Base-by-base conservation (phyloP, 2,888 invertebrate genomes). In the Leucoma salicis region DNA sequence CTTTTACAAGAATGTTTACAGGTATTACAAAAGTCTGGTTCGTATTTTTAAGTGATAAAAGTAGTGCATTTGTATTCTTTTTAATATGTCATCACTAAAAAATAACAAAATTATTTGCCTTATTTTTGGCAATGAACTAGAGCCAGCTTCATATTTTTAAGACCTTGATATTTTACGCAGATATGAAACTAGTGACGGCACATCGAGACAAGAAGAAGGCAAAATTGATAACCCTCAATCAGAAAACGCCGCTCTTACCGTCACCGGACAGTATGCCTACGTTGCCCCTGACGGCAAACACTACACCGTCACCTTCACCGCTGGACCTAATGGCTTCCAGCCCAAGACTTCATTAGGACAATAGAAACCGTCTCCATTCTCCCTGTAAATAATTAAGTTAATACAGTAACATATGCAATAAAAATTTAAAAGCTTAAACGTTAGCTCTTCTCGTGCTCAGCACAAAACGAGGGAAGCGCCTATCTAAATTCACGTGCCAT, bases 181-280 rank as follows among this genome's bases (percentile, higher is more conserved):
- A 16, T 93, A 91, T 45, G 93, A 93, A 65, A 92, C 93, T 14
- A 93, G 93, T 59, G 93, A 94, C 53, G 93, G 93, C 33, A 92
- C 92, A 37, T 91, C 91, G 11, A 87, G 92, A 43, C 91, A 91
- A 53, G 94, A 94, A 68, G 90, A 92, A 63, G 94, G 92, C 14
- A 91, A 91, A 49, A 63, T 94, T 1, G 93, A 94, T 79, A 90
- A 91, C 45, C 94, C 93, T 39, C 84, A 91, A 13, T 81, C 88
- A 0, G 93, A 94, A 46, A 91, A 93, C 52, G 93, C 93, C 52
- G 90, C 92, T 3, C 78, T 93, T 2, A 90, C 91, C 1, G 92
- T 94, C 2, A 91, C 90, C 7, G 94, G 94, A 29, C 89, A 91
- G 35, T 92, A 92, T 68, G 84, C 91, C 0, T 94, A 91, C 84